phyloP scores from a whole-genome alignment of 2,797 vertebrate species.

The Nasua narica region DNA sequence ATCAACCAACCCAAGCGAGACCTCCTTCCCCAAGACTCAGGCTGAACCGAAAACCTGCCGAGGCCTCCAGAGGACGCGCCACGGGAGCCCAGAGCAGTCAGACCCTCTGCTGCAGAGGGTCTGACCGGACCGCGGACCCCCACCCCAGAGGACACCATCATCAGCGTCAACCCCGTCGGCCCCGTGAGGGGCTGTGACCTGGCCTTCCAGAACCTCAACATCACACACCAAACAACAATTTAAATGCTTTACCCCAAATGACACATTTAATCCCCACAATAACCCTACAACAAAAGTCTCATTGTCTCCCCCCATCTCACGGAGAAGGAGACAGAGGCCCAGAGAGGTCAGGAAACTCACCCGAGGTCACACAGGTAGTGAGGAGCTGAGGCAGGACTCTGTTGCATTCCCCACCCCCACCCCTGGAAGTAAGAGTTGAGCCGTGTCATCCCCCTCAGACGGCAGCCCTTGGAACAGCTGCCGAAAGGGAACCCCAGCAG shows the following conservation, averaged over 20 bases:
- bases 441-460: neutral
- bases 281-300: neutral
- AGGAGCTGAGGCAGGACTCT: neutral
- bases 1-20: fast-evolving
- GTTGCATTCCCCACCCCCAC: fast-evolving
- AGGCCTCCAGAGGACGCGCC: too few species aligned
- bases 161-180: neutral
- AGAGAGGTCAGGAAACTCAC: neutral
- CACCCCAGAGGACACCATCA: neutral
- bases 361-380: neutral
- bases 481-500: neutral
- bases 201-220: neutral
- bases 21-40: neutral
- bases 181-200: neutral
- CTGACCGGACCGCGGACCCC: neutral
- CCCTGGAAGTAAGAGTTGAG: neutral
- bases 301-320: neutral
- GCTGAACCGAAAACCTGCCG: neutral
- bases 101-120: fast-evolving
- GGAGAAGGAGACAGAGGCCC: neutral
- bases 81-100: fast-evolving
- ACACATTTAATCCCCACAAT: neutral
- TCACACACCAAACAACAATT: neutral
- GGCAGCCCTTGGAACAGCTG: neutral
- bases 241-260: neutral